These are phyloP conservation scores for Achroia grisella DNA, from an alignment of 1,140 invertebrate genomes.

Conservation along the genomic window DNA sequence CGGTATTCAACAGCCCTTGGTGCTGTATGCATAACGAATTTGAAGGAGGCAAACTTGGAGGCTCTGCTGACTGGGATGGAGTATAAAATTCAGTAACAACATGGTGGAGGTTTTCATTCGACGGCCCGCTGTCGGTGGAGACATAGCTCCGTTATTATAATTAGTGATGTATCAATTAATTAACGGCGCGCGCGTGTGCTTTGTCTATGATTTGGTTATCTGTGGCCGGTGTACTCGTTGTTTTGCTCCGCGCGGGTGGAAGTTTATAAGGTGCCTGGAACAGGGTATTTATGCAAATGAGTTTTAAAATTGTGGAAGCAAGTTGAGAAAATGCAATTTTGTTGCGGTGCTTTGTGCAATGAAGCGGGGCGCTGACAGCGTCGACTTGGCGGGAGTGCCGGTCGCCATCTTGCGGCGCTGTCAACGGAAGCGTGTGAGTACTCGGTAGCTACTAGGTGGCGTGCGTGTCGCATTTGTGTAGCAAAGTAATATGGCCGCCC, in stretches of 20 bases:
- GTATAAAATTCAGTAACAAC: constrained; percentile 75
- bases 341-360: constrained; percentile 23
- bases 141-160: constrained; percentile 64
- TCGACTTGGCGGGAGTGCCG: constrained; percentile 19
- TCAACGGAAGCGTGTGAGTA: constrained; percentile 33
- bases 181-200: constrained; percentile 16
- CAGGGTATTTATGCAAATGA: constrained; percentile 30
- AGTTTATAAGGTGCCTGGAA: constrained; percentile 10
- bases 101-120: constrained; percentile 70
- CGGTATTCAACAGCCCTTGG: constrained; percentile 75
- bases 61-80: constrained; percentile 70
- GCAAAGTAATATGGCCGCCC: constrained; percentile 50
- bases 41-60: constrained; percentile 74
- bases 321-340: constrained; percentile 22
- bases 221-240: not conserved
- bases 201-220: not conserved
- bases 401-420: constrained; percentile 53
- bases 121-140: constrained; percentile 60
- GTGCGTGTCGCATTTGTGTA: constrained; percentile 43
- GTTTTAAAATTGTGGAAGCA: constrained; percentile 23
- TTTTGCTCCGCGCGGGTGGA: constrained; percentile 4
- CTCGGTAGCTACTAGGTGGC: constrained; percentile 47
- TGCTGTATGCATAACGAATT: constrained; percentile 76
- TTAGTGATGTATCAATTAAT: constrained; percentile 30
- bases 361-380: constrained; percentile 13